Evolutionary conservation across 2,888 invertebrate species (phyloP).

Genomic region (Linyphia triangularis): DNA sequence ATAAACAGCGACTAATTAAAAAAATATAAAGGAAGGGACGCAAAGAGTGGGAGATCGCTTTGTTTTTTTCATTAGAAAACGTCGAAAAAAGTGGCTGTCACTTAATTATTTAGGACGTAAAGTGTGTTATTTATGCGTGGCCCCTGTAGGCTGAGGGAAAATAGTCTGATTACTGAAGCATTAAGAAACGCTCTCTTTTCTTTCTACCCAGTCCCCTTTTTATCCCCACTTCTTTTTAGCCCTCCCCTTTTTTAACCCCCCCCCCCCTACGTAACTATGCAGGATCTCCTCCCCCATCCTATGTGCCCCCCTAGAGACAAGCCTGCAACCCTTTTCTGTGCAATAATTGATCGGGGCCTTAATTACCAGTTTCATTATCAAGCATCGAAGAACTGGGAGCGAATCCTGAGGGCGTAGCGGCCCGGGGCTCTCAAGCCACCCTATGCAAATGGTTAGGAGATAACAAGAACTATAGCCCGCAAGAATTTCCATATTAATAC

Average conservation of each 20-base stretch:
- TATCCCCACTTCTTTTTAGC: constrained; percentile 71
- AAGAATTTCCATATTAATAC: constrained; percentile 76
- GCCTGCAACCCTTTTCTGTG: constrained; percentile 74
- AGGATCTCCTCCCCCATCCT: constrained; percentile 47
- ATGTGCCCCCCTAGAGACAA: constrained; percentile 69
- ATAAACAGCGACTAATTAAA: constrained; percentile 75
- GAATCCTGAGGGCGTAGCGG: constrained; percentile 69
- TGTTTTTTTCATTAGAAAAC: constrained; percentile 75
- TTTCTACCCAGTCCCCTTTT: constrained; percentile 66
- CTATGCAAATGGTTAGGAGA: constrained; percentile 72
- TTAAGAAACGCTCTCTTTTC: constrained; percentile 75
- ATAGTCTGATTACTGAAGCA: constrained; percentile 76
- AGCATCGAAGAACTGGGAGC: constrained; percentile 75
- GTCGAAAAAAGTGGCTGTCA: constrained; percentile 72
- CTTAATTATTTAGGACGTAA: constrained; percentile 76
- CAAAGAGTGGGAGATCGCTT: constrained; percentile 74
- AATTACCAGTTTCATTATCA: constrained; percentile 76
- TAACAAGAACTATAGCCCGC: constrained; percentile 71
- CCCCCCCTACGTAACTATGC: constrained; percentile 71
- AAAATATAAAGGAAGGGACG: constrained; percentile 64
- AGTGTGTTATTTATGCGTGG: constrained; percentile 75
- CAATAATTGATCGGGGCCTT: constrained; percentile 76
- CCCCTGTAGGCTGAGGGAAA: constrained; percentile 75
- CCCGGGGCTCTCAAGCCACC: constrained; percentile 61
- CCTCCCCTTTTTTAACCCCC: constrained; percentile 73